Evolutionary conservation across 1,140 invertebrate genomes (phyloP), one percentile per base, ranked within the genome.

Genomic region (Orchesella cincta): DNA sequence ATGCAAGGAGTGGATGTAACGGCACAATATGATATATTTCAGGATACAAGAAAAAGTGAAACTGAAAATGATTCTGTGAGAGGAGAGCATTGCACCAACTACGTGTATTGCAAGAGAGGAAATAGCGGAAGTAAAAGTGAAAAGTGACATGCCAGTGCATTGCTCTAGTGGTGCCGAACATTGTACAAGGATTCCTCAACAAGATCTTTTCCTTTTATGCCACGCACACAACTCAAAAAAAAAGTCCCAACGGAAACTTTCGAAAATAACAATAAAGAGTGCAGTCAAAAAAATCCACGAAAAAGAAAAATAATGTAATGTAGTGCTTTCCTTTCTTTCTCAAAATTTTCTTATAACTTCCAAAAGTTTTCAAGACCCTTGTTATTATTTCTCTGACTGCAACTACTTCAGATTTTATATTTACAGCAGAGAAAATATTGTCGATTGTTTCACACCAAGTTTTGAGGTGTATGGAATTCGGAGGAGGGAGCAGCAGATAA

Each of bases 141-240:
- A 67, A 67, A 67, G 62, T 67, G 31, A 33, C 31, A 29, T 67
- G 62, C n/a, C n/a, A 67, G 62, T 67, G 62, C 62, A 67, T 67
- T 23, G 3, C 28, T 67, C 31, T 5, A 33, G 31, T 31, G 62
- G 12, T 57, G 54, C 54, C 12, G 3, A 57, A 57, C 26, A 57
- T 57, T 57, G 12, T 57, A 5, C 23, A 57, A 57, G 54, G 54
- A 18, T 57, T 57, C 23, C 23, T 5, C 54, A 14, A 26, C n/a
- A n/a, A n/a, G n/a, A n/a, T n/a, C n/a, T n/a, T n/a, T n/a, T n/a
- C n/a, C n/a, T n/a, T n/a, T 26, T 23, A 57, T 23, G 8, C 54
- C 54, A 57, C 39, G 5, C 39, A 46, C 39, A 8, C 39, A 46
- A 46, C 39, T 46, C 39, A 46, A 46, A 5, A 23, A 26, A 23